These are phyloP conservation scores for Rachycentron canadum DNA, from an alignment of 2,797 vertebrate genomes.

Conservation along the genomic window DNA sequence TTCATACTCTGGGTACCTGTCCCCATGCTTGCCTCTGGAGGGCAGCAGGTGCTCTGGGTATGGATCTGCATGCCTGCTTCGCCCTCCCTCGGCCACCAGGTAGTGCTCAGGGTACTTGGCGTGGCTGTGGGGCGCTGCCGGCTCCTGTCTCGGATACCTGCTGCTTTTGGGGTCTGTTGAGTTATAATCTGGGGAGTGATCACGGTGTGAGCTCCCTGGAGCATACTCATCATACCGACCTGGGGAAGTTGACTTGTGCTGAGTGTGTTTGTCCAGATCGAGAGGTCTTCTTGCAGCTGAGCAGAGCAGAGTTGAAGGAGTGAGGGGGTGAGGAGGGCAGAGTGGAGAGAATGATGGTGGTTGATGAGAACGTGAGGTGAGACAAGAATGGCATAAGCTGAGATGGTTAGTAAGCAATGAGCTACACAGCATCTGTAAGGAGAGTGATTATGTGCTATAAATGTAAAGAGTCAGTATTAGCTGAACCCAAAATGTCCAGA, in stretches of 20 bases:
- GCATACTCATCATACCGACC: slow-evolving; percentile 28
- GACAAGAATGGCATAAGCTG: slow-evolving; percentile 44
- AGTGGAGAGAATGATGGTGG: slow-evolving; percentile 40
- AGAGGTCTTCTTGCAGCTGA: slow-evolving; percentile 67
- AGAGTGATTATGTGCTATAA: slow-evolving; percentile 4
- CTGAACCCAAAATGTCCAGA: slow-evolving; percentile 23
- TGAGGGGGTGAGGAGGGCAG: slow-evolving; percentile 17
- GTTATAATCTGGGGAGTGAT: slow-evolving; percentile 73
- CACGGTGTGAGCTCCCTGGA: slow-evolving; percentile 44
- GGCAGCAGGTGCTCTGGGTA: slow-evolving; percentile 73
- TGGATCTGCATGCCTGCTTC: slow-evolving; percentile 67
- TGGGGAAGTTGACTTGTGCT: slow-evolving; percentile 55
- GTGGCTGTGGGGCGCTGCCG: slow-evolving; percentile 53
- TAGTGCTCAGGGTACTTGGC: slow-evolving; percentile 75
- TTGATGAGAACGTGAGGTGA: slow-evolving; percentile 57
- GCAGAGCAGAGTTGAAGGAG: slow-evolving; percentile 39
- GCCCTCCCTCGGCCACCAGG: slow-evolving; percentile 56
- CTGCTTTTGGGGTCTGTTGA: slow-evolving; percentile 82
- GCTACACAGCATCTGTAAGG: slow-evolving; percentile 57
- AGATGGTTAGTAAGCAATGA: slow-evolving; percentile 78
- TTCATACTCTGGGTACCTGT: slow-evolving; percentile 73
- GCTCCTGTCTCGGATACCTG: slow-evolving; percentile 82
- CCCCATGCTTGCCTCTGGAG: slow-evolving; percentile 71
- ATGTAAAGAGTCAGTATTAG: slow-evolving; percentile 3
- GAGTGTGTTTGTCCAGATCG: slow-evolving; percentile 69